Conservation (phyloP, 2,888 invertebrate genomes). For the Andrena camellia region DNA sequence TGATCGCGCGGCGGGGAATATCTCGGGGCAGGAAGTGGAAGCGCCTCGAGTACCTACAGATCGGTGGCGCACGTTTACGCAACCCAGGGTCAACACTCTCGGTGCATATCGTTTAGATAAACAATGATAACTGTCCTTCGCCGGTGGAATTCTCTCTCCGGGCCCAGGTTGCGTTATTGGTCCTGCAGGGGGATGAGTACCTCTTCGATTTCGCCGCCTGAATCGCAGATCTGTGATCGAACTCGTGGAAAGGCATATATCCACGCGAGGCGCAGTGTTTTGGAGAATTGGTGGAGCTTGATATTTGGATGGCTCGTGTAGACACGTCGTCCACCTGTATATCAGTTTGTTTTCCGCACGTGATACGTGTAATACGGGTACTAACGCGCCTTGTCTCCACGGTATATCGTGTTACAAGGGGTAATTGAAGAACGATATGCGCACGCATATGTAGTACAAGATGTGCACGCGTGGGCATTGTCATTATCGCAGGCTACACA, state of each 20-base stretch:
- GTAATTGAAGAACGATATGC: constrained; percentile 69
- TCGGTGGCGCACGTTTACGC: constrained; percentile 65
- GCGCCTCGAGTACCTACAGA: constrained; percentile 20
- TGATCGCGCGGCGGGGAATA: constrained; percentile 23
- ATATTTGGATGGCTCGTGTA: background rate
- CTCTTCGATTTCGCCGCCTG: background rate
- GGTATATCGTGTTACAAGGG: constrained; percentile 67
- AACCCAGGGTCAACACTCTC: constrained; percentile 77
- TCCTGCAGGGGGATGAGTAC: background rate
- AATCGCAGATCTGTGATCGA: background rate
- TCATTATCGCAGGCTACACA: constrained; percentile 67
- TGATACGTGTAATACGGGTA: constrained; percentile 67
- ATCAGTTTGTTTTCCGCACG: constrained; percentile 62
- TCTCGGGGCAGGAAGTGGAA: constrained; percentile 55
- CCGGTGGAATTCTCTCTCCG: constrained; percentile 6
- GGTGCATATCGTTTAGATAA: constrained; percentile 76
- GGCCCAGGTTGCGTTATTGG: constrained; percentile 3
- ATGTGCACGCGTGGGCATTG: constrained; percentile 66
- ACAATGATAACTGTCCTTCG: constrained; percentile 66
- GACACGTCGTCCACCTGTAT: constrained; percentile 25
- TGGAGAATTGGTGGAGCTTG: background rate
- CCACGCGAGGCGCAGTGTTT: background rate
- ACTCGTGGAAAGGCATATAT: background rate
- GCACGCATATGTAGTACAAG: constrained; percentile 51
- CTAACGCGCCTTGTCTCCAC: constrained; percentile 55